Percentiles rank a stretch among this genome's conserved stretches.
phyloP scores from a whole-genome alignment of 92 coral and sea anemone species.

The Zoanthus sansibaricus region DNA sequence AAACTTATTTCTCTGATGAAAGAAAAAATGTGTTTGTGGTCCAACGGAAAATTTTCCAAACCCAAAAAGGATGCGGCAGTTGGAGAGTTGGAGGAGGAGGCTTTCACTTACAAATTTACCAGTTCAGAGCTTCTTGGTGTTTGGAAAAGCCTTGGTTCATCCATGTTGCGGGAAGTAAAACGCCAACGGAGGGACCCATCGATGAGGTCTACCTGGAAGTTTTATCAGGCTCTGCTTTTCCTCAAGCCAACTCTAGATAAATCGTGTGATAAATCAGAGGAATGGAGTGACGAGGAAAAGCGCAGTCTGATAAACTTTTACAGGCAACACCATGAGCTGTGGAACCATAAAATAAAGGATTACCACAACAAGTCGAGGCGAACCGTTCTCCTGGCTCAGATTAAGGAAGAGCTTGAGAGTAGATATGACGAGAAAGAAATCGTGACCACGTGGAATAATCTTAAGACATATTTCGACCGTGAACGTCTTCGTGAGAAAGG shows the following conservation, averaged over 20 bases:
- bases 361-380: conserved; percentile 16
- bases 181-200: conserved; percentile 8
- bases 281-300: conserved; percentile 15
- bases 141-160: background rate
- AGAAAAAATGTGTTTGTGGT: conserved; percentile 12
- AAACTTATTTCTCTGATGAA: background rate
- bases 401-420: background rate
- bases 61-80: conserved; percentile 10
- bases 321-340: background rate
- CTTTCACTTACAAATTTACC: background rate
- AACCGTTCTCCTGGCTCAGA: conserved; percentile 1
- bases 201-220: background rate
- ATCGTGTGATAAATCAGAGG: conserved; percentile 8
- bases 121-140: background rate
- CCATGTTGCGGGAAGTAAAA: background rate
- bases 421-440: conserved; percentile 9
- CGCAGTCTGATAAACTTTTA: conserved; percentile 2
- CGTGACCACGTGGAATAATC: conserved; percentile 15
- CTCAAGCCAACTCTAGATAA: conserved; percentile 15
- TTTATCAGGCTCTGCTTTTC: conserved; percentile 14
- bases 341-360: background rate
- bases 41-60: conserved; percentile 6
- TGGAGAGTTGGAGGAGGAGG: background rate
- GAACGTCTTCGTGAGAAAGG: conserved; percentile 2
- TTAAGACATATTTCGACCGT: conserved; percentile 15